These are phyloP conservation scores for Aegithalos caudatus DNA, from an alignment of 2,113 vertebrate species.

Conservation along the genomic window DNA sequence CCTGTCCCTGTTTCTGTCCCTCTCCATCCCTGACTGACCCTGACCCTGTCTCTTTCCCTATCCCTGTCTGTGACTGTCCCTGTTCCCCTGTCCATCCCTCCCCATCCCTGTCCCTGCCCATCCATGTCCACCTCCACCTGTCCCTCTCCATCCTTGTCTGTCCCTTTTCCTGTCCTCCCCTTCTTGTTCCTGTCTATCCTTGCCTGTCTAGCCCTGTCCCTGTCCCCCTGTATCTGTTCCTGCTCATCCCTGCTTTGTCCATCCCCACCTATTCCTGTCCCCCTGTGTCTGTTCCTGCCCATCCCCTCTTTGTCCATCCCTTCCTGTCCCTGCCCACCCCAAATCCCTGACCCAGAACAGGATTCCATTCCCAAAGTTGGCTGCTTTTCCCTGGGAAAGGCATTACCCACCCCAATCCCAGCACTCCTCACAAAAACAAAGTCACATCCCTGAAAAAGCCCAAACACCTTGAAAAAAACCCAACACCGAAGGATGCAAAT, in stretches of 20 bases:
- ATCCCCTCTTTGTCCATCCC: not conserved
- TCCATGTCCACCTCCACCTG: too few relatives aligned
- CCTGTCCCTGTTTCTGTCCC: too few relatives aligned
- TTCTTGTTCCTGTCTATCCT: not conserved
- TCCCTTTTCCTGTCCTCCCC: too few relatives aligned
- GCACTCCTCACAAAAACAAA: not conserved
- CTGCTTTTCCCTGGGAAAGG: not conserved
- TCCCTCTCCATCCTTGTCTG: not conserved
- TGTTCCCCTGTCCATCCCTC: too few relatives aligned
- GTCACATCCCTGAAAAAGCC: not conserved
- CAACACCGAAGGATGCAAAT: not conserved
- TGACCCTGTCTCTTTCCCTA: too few relatives aligned
- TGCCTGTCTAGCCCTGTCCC: too few relatives aligned
- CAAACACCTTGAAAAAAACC: rapidly evolving
- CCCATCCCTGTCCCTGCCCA: not conserved
- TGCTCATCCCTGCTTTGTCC: too few relatives aligned
- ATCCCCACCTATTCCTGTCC: too few relatives aligned
- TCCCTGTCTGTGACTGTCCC: not conserved
- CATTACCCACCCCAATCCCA: rapidly evolving
- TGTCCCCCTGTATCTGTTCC: not conserved
- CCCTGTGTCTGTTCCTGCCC: not conserved
- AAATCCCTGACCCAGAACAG: not conserved
- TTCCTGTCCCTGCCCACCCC: not conserved
- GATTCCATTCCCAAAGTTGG: not conserved
- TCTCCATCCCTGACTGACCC: too few relatives aligned